Evolutionary conservation across 2,888 invertebrate genomes (phyloP), one percentile per base, ranked within the genome.

Genomic region (Tetragonisca angustula): DNA sequence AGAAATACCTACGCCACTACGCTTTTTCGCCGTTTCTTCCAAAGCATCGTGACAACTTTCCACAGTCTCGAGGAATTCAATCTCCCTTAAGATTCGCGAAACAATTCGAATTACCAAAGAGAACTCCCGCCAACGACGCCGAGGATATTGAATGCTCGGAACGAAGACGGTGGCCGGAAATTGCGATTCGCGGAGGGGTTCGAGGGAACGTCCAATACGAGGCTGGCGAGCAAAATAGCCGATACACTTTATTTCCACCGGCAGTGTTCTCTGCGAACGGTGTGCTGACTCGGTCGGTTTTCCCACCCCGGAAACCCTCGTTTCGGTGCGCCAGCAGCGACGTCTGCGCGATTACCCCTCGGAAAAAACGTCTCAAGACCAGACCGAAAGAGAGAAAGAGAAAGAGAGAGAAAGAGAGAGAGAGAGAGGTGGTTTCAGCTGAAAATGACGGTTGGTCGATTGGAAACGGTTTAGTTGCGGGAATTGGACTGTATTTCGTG

Each of bases 171-270:
- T 36, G n/a, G 32, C 49, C 50, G 13, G 52, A 61, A 59, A 32
- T 72, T 36, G 32, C n/a, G 65, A 2, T 19, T 27, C 6, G 32
- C 9, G 11, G 43, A 24, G 65, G 36, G 50, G 68, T 24, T 64
- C 50, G 67, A 19, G 65, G 9, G 76, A 84, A 80, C 56, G 82
- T 75, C 75, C 92, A 93, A 93, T 92, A 85, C 88, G 90, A 85
- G 78, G 76, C 80, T 78, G 80, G 87, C 90, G 50, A 89, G 87
- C 90, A 91, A 93, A 93, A 92, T 92, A 91, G 87, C 89, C 93
- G 91, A 92, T 93, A 93, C 93, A 93, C 91, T 93, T 93, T 93
- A 94, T 93, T 93, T 91, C 43, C 90, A 89, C 89, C 90, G 82
- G 85, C 80, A 89, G 82, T 83, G 90, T 87, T 88, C 91, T 82